Evolutionary conservation across 1,140 invertebrate species (phyloP), one percentile per base, ranked within the genome.

Genomic region (Drosophila carrolli): DNA sequence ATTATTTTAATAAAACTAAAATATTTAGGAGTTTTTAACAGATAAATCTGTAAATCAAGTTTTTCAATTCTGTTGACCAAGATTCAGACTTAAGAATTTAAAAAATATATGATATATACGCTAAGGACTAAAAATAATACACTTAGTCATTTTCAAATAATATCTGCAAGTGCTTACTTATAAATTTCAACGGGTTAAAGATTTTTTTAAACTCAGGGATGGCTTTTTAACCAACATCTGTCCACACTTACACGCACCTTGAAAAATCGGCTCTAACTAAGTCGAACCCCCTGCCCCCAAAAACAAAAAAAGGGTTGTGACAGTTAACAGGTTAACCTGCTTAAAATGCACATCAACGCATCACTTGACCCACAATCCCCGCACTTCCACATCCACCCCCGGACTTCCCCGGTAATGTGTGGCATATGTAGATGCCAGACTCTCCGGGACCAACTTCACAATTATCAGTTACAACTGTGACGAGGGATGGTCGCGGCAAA

Each of bases 331-430:
- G 83, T 86, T 88, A 88, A 86, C 75, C 79, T 79, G 83, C 83
- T 88, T 80, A 88, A 88, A 88, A 83, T 88, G 83, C 83, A 80
- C 79, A 86, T 86, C 83, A 86, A 88, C 72, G 84, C 75, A 83
- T 70, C 67, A 66, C 53, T 83, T 86, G 83, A 86, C 83, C 83
- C 81, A 58, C 41, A 71, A 56, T 16, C 37, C 16, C 19, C 46
- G 44, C 68, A 40, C 51, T 40, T 51, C 5, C 48, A 50, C 53
- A 7, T 6, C 29, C 29, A 32, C 29, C 9, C 11, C 19, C 9
- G 35, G 5, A 48, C 5, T 7, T 10, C 14, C n/a, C 27, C 27
- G n/a, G 29, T 65, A 68, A 68, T 54, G 43, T 46, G 23, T 35
- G 78, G 59, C 83, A 86, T 86, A 86, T 86, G 84, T 82, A 86